Evolutionary conservation across 2,888 invertebrate species (phyloP), one percentile per base, ranked within the genome.

Genomic region (Dione juno): DNA sequence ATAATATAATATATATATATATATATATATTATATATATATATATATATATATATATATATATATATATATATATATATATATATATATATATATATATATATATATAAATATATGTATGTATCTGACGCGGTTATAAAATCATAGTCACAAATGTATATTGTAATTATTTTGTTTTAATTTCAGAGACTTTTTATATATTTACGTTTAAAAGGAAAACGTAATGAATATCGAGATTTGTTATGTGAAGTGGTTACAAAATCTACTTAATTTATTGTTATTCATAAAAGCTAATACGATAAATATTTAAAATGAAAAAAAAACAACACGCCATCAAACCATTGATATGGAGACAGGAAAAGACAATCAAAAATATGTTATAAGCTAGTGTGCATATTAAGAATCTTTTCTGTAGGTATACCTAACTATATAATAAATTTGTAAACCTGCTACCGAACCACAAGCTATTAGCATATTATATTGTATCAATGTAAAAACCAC

Each of bases 381-480:
- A 19, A 37, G 16, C 6, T 1, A 16, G 5, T 11, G 13, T 6
- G 50, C 50, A 11, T 19, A 50, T 50, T 16, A 50, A 19, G 28
- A 50, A 50, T 11, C 48, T 16, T 48, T 48, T 16, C 9, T 10
- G 48, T 16, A 28, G 3, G 5, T 28, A 19, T 16, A 50, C 16
- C 48, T n/a, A n/a, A n/a, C n/a, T 19, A 16, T 16, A 50, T 50
- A 50, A 16, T 1, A 50, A 50, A 9, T 10, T 48, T n/a, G 9
- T 16, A 50, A 37, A 16, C 54, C 3, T 37, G 54, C 54, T 37
- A 57, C 16, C 37, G 54, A 37, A 16, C 10, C 16, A 37, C 16
- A 57, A 16, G 16, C 11, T 52, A 41, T 59, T 41, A 52, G 13
- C 40, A 66, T 66, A 40, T n/a, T n/a, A n/a, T 14, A 66, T 53